A percentile compares a stretch with the other conserved stretches of the same genome.
These are phyloP conservation scores for Drosophila tropicalis DNA, from an alignment of 1,140 invertebrate genomes.

Conservation along the genomic window DNA sequence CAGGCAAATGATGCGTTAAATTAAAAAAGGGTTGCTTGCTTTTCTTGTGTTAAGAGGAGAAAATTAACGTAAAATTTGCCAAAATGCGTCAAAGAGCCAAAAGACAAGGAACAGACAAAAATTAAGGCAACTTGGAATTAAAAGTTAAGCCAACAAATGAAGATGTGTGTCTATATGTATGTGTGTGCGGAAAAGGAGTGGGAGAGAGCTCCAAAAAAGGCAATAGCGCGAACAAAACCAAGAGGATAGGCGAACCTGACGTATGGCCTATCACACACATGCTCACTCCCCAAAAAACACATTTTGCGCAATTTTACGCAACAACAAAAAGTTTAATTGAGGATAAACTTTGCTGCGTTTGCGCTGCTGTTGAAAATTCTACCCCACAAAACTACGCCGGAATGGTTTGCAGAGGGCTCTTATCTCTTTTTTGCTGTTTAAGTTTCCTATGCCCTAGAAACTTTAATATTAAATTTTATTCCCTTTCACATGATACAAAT, in stretches of 20 bases:
- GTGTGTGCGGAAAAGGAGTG: too few relatives aligned
- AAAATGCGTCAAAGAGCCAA: slow-evolving; percentile 47
- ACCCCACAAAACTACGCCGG: slow-evolving; percentile 25
- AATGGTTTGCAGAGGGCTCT: slow-evolving; percentile 21
- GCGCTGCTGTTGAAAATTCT: slow-evolving; percentile 74
- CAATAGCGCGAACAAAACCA: slow-evolving; percentile 9
- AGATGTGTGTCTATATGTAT: slow-evolving; percentile 35
- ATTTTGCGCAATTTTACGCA: slow-evolving; percentile 72
- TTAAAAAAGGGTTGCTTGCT: slow-evolving; percentile 54
- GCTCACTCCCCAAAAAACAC: slow-evolving; percentile 40
- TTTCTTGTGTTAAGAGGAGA: slow-evolving; percentile 32
- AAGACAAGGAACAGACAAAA: slow-evolving; percentile 65
- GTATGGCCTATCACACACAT: slow-evolving; percentile 62
- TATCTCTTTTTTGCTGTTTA: slow-evolving; percentile 53
- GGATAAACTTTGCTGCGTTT: slow-evolving; percentile 79
- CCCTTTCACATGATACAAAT: background rate
- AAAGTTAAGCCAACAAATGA: slow-evolving; percentile 79
- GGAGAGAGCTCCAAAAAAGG: slow-evolving; percentile 13
- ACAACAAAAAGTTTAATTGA: slow-evolving; percentile 81
- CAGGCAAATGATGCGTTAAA: slow-evolving; percentile 75
- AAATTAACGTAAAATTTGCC: slow-evolving; percentile 75
- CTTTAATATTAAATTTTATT: slow-evolving; percentile 48
- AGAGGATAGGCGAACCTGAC: slow-evolving; percentile 29
- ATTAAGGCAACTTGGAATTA: slow-evolving; percentile 78
- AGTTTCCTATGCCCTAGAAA: slow-evolving; percentile 47